These are phyloP conservation scores for Drosophila asahinai DNA, from an alignment of 1,140 invertebrate species.

Conservation along the genomic window DNA sequence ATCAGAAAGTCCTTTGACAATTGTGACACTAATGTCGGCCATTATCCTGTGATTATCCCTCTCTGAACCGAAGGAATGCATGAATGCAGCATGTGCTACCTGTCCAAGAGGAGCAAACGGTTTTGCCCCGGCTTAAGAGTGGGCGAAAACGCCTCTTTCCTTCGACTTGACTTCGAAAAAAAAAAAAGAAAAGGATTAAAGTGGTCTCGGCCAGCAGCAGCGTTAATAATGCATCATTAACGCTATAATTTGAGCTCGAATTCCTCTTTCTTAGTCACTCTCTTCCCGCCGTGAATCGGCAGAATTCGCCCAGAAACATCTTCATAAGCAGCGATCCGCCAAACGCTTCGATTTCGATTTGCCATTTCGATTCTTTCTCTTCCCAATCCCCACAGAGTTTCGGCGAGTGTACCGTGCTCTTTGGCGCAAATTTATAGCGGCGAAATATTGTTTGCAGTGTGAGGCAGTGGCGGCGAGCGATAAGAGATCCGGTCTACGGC, in stretches of 20 bases:
- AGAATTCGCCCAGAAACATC: conserved; percentile 45
- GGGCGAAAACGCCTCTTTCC: conserved; percentile 56
- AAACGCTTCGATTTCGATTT: conserved; percentile 15
- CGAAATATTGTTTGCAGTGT: conserved; percentile 45
- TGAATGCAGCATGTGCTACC: conserved; percentile 16
- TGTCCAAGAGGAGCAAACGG: conserved; percentile 22
- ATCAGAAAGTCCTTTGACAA: conserved; percentile 54
- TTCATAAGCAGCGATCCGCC: conserved; percentile 21
- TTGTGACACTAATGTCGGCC: conserved; percentile 70
- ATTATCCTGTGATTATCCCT: conserved; percentile 81
- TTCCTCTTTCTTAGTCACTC: conserved; percentile 31
- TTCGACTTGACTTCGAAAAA: conserved; percentile 54
- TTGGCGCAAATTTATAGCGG: conserved; percentile 30
- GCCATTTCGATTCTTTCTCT: conserved; percentile 40
- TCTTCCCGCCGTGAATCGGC: conserved; percentile 67
- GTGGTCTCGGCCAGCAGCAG: conserved; percentile 75
- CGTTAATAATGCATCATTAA: conserved; percentile 85
- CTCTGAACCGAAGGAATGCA: neutral
- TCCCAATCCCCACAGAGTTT: conserved; percentile 22
- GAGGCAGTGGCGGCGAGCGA: conserved; percentile 8
- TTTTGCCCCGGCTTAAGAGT: conserved; percentile 49
- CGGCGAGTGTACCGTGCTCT: conserved; percentile 49
- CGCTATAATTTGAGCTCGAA: conserved; percentile 80
- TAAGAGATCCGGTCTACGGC: conserved; percentile 43
- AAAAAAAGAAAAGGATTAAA: conserved; percentile 65